Percentiles rank a stretch among this genome's conserved stretches.
phyloP scores from a whole-genome alignment of 1,140 invertebrate species.

The Ostrea denselamellosa region DNA sequence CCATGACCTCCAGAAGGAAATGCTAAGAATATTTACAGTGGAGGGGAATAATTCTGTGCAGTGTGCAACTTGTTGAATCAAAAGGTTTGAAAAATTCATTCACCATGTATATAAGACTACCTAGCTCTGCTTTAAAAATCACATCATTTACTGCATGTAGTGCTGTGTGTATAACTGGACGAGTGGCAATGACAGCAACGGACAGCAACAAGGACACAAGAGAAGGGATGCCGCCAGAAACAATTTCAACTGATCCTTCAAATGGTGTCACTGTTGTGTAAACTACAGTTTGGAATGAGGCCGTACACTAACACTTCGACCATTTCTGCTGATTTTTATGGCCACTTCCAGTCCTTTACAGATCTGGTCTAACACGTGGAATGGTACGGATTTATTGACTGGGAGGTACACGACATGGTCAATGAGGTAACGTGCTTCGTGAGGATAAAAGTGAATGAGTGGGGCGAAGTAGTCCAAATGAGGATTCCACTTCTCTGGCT shows the following conservation, averaged over 20 bases:
- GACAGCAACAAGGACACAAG: neutral
- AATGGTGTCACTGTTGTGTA: neutral
- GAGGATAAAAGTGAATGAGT: constrained; percentile 67
- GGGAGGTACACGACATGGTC: constrained; percentile 79
- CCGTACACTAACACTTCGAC: constrained; percentile 52
- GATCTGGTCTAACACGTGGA: constrained; percentile 73
- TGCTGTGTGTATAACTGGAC: neutral
- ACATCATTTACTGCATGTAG: neutral
- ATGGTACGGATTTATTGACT: constrained; percentile 76
- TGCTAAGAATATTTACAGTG: too few relatives aligned
- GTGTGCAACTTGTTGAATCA: too few relatives aligned
- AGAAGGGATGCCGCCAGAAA: neutral
- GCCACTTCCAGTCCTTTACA: constrained; percentile 62
- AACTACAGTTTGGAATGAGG: constrained; percentile 60
- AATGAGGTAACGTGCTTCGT: constrained; percentile 77
- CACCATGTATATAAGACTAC: neutral
- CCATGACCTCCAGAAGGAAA: too few relatives aligned
- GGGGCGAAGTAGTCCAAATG: constrained; percentile 42
- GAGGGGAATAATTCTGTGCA: too few relatives aligned
- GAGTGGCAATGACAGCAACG: neutral
- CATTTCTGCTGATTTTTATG: constrained; percentile 59
- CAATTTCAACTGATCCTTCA: neutral
- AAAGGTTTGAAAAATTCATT: too few relatives aligned
- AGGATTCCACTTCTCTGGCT: constrained; percentile 62
- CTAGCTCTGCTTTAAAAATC: neutral